These are phyloP conservation scores for Premnoplex brunnescens DNA, from an alignment of 2,797 vertebrate genomes.

Conservation along the genomic window DNA sequence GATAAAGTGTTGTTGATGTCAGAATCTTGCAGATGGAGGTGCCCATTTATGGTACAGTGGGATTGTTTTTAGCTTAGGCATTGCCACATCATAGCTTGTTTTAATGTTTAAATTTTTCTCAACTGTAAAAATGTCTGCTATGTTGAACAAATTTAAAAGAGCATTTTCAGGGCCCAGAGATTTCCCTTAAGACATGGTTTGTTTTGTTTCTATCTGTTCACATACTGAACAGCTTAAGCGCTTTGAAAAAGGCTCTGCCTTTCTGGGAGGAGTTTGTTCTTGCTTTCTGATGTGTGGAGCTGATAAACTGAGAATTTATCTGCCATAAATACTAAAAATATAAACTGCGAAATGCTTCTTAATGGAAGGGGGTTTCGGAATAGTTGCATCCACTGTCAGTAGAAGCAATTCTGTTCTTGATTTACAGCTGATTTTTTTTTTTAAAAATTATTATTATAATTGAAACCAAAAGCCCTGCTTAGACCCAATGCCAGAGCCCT, in stretches of 20 bases:
- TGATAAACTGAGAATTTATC: conserved; percentile 35
- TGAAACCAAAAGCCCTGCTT: background rate
- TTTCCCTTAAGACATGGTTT: conserved; percentile 24
- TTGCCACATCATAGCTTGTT: background rate
- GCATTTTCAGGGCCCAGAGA: background rate
- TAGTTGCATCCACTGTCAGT: background rate
- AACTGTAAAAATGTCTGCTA: conserved; percentile 42
- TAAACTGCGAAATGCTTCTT: background rate
- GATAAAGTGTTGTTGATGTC: background rate
- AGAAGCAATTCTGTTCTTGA: background rate
- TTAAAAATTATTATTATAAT: background rate
- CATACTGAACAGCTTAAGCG: conserved; percentile 12
- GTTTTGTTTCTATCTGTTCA: conserved; percentile 27
- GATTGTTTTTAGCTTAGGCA: background rate
- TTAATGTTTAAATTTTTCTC: conserved; percentile 40
- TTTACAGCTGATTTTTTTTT: background rate
- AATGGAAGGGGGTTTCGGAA: background rate
- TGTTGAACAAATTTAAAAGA: conserved; percentile 42
- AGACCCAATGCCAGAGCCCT: background rate
- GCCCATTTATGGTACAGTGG: conserved; percentile 9
- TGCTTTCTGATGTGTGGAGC: conserved; percentile 20
- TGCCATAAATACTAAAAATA: background rate
- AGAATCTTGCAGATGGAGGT: background rate
- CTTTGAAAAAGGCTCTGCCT: background rate
- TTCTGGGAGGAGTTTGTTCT: conserved; percentile 27